Evolutionary conservation across 2,797 vertebrate genomes (phyloP).

Genomic region (Pseudochirops cupreus): DNA sequence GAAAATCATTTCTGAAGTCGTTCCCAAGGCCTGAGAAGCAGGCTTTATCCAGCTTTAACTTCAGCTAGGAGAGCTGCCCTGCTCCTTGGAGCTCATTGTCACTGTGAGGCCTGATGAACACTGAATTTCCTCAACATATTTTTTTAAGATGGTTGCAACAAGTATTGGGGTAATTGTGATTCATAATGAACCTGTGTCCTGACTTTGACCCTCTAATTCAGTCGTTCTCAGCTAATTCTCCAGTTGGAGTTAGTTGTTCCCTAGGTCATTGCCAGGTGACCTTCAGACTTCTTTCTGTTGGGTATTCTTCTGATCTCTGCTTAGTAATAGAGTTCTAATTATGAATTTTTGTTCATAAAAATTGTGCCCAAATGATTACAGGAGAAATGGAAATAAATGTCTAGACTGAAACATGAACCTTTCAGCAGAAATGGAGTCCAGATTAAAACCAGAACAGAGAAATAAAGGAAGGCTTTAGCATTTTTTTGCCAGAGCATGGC

Average conservation of each 20-base stretch:
- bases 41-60: not conserved
- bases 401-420: not conserved
- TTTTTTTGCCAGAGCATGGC: not conserved
- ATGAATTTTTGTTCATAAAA: not conserved
- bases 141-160: conserved; percentile 5
- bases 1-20: not conserved
- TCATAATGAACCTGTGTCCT: not conserved
- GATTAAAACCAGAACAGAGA: not conserved
- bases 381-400: not conserved
- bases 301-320: not conserved
- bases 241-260: not conserved
- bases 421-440: not conserved
- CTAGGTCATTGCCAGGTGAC: not conserved
- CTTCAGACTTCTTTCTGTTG: not conserved
- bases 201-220: too few relatives aligned
- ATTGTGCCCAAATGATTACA: not conserved
- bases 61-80: not conserved
- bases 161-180: not conserved
- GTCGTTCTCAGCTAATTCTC: not conserved
- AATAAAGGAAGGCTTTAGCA: not conserved
- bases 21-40: not conserved
- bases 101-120: not conserved
- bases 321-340: not conserved
- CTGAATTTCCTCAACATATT: not conserved
- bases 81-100: not conserved